Conservation (phyloP, 2,113 vertebrate species). For the Bolborhynchus lineola region DNA sequence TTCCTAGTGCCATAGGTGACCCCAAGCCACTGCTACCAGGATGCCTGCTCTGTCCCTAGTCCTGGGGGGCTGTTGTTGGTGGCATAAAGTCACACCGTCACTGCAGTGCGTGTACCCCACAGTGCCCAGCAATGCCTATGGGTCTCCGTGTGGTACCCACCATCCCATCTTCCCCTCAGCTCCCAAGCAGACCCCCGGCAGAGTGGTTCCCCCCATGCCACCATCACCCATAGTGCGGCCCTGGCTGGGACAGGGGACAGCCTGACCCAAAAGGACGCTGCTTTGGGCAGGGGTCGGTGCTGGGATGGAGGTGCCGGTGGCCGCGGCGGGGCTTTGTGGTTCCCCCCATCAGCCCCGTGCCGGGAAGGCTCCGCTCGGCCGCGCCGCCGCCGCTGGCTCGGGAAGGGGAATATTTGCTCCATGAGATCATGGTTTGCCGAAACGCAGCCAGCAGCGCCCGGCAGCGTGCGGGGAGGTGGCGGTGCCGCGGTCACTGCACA, state of each 20-base stretch:
- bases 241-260: rapidly evolving
- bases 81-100: neutral
- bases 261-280: neutral
- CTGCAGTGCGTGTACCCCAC: neutral
- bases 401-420: constrained; percentile 57
- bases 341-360: neutral
- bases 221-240: rapidly evolving
- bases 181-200: neutral
- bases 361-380: constrained; percentile 10
- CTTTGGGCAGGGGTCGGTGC: neutral
- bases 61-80: neutral
- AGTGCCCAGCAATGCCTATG: neutral
- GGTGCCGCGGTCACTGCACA: neutral
- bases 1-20: neutral
- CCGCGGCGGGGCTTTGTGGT: rapidly evolving
- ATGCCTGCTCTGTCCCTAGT: neutral
- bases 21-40: rapidly evolving
- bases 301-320: neutral
- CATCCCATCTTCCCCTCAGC: rapidly evolving
- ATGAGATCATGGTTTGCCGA: constrained; percentile 54
- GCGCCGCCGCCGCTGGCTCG: neutral
- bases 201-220: rapidly evolving
- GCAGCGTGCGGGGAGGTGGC: neutral
- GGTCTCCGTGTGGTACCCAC: neutral
- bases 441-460: neutral